A percentile compares a stretch with the other conserved stretches of the same genome.
phyloP scores from a whole-genome alignment of 2,797 vertebrate species.

The Alfaro cultratus region DNA sequence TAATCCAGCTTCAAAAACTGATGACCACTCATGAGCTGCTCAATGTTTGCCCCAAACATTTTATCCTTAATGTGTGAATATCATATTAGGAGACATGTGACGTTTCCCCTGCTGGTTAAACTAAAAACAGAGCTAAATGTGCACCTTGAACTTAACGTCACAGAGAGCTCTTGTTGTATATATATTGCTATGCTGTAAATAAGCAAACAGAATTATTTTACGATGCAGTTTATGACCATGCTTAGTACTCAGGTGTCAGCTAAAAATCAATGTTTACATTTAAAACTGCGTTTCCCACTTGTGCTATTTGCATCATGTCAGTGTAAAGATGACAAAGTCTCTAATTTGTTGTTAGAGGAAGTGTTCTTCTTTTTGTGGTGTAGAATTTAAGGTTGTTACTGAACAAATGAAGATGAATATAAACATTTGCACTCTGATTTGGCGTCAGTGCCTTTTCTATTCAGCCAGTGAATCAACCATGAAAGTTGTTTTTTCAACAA shows the following conservation, averaged over 20 bases:
- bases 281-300: conserved; percentile 36
- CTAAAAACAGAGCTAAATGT: conserved; percentile 22
- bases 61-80: neutral
- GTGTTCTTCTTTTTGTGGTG: conserved; percentile 24
- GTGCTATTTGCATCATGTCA: conserved; percentile 40
- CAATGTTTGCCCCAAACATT: neutral
- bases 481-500: conserved; percentile 3
- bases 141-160: conserved; percentile 54
- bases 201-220: conserved; percentile 18
- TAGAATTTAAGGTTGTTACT: conserved; percentile 43
- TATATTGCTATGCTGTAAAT: conserved; percentile 56
- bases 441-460: conserved; percentile 17
- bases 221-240: conserved; percentile 34
- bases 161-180: conserved; percentile 48
- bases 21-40: neutral
- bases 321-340: conserved; percentile 35
- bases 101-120: conserved; percentile 18
- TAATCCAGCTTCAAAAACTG: neutral
- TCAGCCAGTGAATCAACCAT: neutral
- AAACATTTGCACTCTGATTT: conserved; percentile 60
- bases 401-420: conserved; percentile 61
- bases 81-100: conserved; percentile 6
- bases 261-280: conserved; percentile 75
- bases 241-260: conserved; percentile 69
- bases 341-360: conserved; percentile 41